phyloP scores from a whole-genome alignment of 2,797 vertebrate genomes.

The Pseudotriccus pelzelni region DNA sequence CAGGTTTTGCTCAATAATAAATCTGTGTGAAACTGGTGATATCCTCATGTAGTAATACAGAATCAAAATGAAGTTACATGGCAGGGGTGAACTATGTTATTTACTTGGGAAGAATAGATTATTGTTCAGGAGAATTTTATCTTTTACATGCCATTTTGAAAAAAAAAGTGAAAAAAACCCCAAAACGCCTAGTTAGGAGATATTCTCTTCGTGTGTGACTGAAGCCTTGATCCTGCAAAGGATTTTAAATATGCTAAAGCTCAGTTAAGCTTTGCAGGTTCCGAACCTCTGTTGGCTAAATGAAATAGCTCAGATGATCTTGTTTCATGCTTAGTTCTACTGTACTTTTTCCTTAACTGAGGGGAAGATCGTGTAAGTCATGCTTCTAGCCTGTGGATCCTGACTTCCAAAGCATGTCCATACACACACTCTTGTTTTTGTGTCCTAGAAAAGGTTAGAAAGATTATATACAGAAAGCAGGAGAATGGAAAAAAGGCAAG shows the following conservation, averaged over 20 bases:
- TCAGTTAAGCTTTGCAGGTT: neutral
- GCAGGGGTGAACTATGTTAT: slow-evolving; percentile 1
- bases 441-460: neutral
- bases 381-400: neutral
- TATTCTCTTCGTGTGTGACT: neutral
- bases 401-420: neutral
- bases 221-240: neutral
- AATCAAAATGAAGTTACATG: slow-evolving; percentile 45
- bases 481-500: neutral
- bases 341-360: neutral
- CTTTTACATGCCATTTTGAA: neutral
- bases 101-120: slow-evolving; percentile 43
- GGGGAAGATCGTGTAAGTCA: neutral
- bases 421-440: neutral
- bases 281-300: neutral
- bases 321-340: neutral
- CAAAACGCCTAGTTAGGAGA: neutral
- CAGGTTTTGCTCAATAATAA: slow-evolving; percentile 44
- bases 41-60: slow-evolving; percentile 32
- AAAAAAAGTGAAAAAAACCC: neutral
- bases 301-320: neutral
- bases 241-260: neutral
- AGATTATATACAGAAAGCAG: neutral
- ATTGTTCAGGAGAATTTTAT: slow-evolving; percentile 44
- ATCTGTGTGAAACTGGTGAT: neutral